These are phyloP conservation scores for Tetranychus urticae DNA, from an alignment of 1,140 invertebrate genomes.

Conservation along the genomic window DNA sequence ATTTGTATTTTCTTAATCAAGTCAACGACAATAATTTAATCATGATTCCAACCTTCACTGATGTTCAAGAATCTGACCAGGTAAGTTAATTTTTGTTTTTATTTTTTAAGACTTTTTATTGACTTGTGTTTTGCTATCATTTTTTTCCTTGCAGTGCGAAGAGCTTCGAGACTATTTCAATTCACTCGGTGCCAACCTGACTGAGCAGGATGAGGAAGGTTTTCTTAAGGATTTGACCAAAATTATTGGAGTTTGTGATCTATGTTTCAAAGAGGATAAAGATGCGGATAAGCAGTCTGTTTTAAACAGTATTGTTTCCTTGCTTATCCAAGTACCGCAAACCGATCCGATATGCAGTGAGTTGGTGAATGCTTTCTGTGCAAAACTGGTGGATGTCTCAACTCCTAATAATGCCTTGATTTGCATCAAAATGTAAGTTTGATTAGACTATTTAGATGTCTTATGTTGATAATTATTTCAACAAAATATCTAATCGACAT, in stretches of 20 bases:
- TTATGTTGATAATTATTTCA: not conserved
- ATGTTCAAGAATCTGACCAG: conserved; percentile 20
- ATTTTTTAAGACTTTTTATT: not conserved
- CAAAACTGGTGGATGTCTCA: conserved; percentile 75
- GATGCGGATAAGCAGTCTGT: conserved; percentile 28
- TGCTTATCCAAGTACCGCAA: conserved; percentile 61
- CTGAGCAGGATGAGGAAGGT: conserved; percentile 16
- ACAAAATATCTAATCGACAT: not conserved
- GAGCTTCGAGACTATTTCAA: conserved; percentile 72
- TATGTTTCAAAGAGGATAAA: conserved; percentile 46
- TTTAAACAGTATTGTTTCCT: conserved; percentile 52
- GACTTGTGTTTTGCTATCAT: not conserved
- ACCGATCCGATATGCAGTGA: conserved; percentile 50
- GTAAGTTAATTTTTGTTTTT: conserved; percentile 9
- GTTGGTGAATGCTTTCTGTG: conserved; percentile 68
- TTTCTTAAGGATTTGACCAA: conserved; percentile 19
- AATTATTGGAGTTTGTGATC: conserved; percentile 76
- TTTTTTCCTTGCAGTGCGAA: conserved; percentile 34
- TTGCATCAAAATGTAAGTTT: conserved; percentile 58
- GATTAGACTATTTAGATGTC: not conserved
- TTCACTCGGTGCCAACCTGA: conserved; percentile 63
- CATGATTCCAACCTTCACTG: conserved; percentile 22
- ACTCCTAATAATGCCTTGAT: conserved; percentile 50
- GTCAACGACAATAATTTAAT: not conserved
- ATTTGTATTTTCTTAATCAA: no score